These are phyloP conservation scores for Gadus macrocephalus DNA, from an alignment of 2,113 vertebrate genomes.

Conservation along the genomic window DNA sequence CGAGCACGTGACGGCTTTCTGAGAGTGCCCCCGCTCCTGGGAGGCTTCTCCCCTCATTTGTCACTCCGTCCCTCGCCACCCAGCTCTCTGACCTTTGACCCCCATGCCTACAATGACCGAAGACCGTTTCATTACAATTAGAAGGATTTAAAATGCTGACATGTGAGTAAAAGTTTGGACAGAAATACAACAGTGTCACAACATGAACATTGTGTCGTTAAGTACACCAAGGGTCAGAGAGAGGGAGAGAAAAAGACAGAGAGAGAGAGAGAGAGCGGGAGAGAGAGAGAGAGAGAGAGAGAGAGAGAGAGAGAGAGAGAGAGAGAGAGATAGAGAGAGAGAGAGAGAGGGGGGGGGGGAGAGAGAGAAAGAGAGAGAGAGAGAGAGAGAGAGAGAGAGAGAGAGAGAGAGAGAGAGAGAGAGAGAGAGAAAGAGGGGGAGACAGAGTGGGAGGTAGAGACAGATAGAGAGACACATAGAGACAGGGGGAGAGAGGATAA, in stretches of 20 bases:
- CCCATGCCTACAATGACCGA: slow-evolving; percentile 28
- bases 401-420: too few species aligned
- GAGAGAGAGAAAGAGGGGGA: too few species aligned
- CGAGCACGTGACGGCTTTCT: slow-evolving; percentile 37
- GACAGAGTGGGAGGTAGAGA: too few species aligned
- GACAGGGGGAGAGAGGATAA: too few species aligned
- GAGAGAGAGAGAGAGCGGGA: neutral
- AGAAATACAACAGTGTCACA: neutral
- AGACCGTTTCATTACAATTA: slow-evolving; percentile 31
- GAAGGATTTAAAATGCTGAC: slow-evolving; percentile 29
- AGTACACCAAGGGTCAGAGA: slow-evolving; percentile 26
- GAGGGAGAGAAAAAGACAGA: too few species aligned
- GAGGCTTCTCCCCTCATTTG: slow-evolving; percentile 34
- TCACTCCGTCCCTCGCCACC: slow-evolving; percentile 13
- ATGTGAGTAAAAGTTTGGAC: slow-evolving; percentile 8
- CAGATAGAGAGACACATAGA: too few species aligned
- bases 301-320: too few species aligned
- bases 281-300: too few species aligned
- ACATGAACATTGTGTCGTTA: slow-evolving; percentile 17
- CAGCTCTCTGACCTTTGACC: slow-evolving; percentile 40
- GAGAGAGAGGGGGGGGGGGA: neutral
- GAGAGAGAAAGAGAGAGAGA: too few species aligned
- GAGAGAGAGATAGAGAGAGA: too few species aligned
- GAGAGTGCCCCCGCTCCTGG: slow-evolving; percentile 18
- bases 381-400: neutral